phyloP scores from a whole-genome alignment of 2,113 vertebrate genomes.

The Zeus faber region DNA sequence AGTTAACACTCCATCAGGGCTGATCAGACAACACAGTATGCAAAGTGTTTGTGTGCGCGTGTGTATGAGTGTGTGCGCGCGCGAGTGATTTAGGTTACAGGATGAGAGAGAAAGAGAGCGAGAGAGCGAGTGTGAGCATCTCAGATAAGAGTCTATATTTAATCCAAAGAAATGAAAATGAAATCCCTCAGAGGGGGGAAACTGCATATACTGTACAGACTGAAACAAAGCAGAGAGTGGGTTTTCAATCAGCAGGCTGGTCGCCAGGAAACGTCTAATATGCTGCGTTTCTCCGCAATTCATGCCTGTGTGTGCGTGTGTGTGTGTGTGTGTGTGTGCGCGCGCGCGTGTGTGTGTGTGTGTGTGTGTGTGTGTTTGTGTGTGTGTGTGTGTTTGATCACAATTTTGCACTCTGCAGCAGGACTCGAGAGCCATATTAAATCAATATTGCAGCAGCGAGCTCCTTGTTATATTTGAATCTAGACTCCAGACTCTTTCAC shows the following conservation, averaged over 20 bases:
- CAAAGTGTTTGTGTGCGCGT: no score
- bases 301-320: not conserved
- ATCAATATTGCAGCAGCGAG: slow-evolving; percentile 69
- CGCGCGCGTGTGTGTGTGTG: not conserved
- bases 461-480: slow-evolving; percentile 63
- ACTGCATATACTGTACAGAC: no score
- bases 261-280: no score
- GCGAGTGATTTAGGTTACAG: no score
- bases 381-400: slow-evolving; percentile 50
- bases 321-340: slow-evolving; percentile 9
- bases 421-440: slow-evolving; percentile 56
- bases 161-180: not conserved
- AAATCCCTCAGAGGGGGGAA: not conserved
- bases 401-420: slow-evolving; percentile 61
- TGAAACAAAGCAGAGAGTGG: not conserved
- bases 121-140: not conserved
- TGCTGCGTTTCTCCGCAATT: no score
- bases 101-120: not conserved
- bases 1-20: no score
- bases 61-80: no score
- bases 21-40: no score
- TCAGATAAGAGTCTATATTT: not conserved
- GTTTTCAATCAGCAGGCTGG: no score
- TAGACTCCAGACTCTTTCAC: slow-evolving; percentile 57
- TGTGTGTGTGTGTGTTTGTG: slow-evolving; percentile 27